Percentiles rank a stretch among this genome's conserved stretches.
phyloP scores from a whole-genome alignment of 1,140 invertebrate species.

The Conopomorpha cramerella region DNA sequence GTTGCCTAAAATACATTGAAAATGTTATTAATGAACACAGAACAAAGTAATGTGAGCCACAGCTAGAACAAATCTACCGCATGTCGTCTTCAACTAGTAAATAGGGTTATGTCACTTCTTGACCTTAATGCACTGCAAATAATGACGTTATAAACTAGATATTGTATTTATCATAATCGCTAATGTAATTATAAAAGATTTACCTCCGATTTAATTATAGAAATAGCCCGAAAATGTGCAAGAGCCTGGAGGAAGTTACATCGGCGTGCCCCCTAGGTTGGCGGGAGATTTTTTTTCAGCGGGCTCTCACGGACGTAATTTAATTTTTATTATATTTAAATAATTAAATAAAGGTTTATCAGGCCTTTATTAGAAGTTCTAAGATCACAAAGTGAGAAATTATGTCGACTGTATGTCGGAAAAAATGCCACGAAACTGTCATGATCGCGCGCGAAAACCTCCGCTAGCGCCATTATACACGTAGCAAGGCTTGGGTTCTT shows the following conservation, averaged over 20 bases:
- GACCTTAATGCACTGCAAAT: conserved; percentile 35
- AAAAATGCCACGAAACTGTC: conserved; percentile 58
- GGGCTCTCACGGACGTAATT: conserved; percentile 19
- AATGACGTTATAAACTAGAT: too few relatives aligned
- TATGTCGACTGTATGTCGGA: too few relatives aligned
- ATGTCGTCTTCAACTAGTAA: conserved; percentile 51
- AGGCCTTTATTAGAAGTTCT: too few relatives aligned
- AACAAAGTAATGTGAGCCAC: too few relatives aligned
- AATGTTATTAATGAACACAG: too few relatives aligned
- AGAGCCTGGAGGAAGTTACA: conserved; percentile 13
- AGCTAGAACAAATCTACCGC: conserved; percentile 33
- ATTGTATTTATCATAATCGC: too few relatives aligned
- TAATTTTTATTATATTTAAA: conserved; percentile 10
- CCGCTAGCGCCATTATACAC: conserved; percentile 59
- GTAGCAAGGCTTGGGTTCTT: conserved; percentile 54
- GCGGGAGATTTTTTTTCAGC: conserved; percentile 45
- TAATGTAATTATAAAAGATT: too few relatives aligned
- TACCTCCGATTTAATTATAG: too few relatives aligned
- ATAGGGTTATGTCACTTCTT: conserved; percentile 59
- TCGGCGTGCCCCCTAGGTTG: conserved; percentile 52
- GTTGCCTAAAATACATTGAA: conserved; percentile 27
- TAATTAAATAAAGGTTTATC: not conserved
- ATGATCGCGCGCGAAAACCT: conserved; percentile 60
- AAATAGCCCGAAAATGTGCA: too few relatives aligned
- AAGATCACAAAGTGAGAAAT: too few relatives aligned